These are phyloP conservation scores for Plodia interpunctella DNA, from an alignment of 1,140 invertebrate species.

Conservation along the genomic window DNA sequence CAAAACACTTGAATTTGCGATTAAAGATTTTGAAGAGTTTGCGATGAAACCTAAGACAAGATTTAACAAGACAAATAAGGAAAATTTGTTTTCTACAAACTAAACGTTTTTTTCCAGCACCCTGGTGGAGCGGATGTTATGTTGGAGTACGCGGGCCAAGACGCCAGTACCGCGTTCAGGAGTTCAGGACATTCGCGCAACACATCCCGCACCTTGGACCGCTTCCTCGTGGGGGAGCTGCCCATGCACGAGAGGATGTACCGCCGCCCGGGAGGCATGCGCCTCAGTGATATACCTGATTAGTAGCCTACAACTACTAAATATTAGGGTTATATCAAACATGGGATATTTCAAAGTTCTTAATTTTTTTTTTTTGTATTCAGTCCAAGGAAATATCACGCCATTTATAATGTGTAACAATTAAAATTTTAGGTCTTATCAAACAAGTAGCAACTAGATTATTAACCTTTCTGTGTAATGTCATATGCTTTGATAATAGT, in stretches of 20 bases:
- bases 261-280: constrained; percentile 70
- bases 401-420: neutral
- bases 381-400: neutral
- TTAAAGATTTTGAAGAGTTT: neutral
- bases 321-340: neutral
- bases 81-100: neutral
- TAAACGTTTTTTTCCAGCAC: constrained; percentile 77
- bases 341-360: no score
- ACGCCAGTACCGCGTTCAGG: constrained; percentile 90
- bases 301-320: constrained; percentile 21
- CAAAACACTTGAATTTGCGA: no score
- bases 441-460: neutral
- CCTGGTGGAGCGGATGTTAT: constrained; percentile 91
- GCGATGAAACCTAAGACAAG: no score
- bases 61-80: neutral
- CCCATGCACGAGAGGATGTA: constrained; percentile 84
- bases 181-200: constrained; percentile 86
- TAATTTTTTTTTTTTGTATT: constrained; percentile 1
- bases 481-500: neutral
- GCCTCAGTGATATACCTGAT: constrained; percentile 66
- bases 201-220: constrained; percentile 79
- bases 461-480: neutral
- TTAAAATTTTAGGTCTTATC: neutral
- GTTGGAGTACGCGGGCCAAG: constrained; percentile 90
- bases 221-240: constrained; percentile 85